Conservation (phyloP, 2,797 vertebrate genomes). For the Gallinago stenura region DNA sequence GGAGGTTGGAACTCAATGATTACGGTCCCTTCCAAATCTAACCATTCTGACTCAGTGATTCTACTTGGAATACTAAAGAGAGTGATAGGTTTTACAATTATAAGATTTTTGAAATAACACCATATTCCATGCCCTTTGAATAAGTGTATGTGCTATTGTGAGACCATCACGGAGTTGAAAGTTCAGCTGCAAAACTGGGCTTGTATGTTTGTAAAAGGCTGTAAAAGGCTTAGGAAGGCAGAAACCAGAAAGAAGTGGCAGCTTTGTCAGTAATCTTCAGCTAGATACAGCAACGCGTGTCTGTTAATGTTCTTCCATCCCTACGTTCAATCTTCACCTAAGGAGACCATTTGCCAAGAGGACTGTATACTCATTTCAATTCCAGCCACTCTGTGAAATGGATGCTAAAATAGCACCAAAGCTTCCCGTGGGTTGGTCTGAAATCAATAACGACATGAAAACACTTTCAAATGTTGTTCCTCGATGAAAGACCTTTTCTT, state of each 20-base stretch:
- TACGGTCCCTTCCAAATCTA: neutral
- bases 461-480: neutral
- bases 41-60: neutral
- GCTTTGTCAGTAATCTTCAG: neutral
- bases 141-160: neutral
- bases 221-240: neutral
- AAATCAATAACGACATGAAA: neutral
- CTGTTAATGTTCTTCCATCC: neutral
- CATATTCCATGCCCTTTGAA: neutral
- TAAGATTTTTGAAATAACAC: neutral
- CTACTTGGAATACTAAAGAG: neutral
- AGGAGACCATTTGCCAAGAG: neutral
- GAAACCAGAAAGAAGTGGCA: neutral
- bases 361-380: neutral
- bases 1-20: neutral
- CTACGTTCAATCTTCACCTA: neutral
- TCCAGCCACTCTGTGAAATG: neutral
- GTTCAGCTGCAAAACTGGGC: neutral
- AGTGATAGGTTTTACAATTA: neutral
- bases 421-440: neutral
- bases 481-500: neutral
- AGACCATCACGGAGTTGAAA: neutral
- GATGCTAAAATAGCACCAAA: neutral
- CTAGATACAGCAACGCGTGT: accelerated
- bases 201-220: accelerated